Evolutionary conservation across 1,140 invertebrate genomes (phyloP), one percentile per base, ranked within the genome.

Genomic region (Drosophila tristis): DNA sequence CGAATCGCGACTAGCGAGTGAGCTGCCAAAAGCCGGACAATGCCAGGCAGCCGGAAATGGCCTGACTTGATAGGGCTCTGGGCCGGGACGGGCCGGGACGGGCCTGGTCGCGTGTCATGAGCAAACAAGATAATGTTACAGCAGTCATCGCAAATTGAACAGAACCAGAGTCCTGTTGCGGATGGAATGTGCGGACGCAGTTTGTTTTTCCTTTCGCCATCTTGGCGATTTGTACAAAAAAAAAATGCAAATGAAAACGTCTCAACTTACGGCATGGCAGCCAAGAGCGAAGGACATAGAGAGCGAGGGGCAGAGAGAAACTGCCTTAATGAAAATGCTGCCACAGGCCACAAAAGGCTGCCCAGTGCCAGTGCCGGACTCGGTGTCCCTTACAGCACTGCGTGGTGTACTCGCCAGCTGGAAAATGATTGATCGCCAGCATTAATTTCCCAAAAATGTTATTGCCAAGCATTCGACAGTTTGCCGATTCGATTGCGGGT

Each of bases 121-220:
- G 76, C 84, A 89, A 87, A 87, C 84, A 87, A 87, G 84, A 89
- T 87, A 87, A 87, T 87, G 80, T 87, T 87, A 77, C 84, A 87
- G 72, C 82, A 87, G 70, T 73, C 70, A 82, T 62, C 70, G 78
- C 84, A 79, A 79, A 89, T 87, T 87, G 84, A 78, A 67, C 76
- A 59, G 58, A 39, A 29, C 26, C 6, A 39, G 11, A 39, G 35
- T 13, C 11, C 35, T 11, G 11, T 13, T 39, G 45, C 64, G 47
- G 15, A 13, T 8, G 25, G 16, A 59, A 43, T 47, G 26, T 50
- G 47, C 31, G 60, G 65, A 54, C 62, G 60, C 64, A 65, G 64
- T 50, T 78, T 56, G 48, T 39, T 66, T 66, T 60, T 11, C 47
- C 42, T 39, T 45, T 44, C 9, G 23, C 53, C 35, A 48, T 26